Percentiles rank a stretch among this genome's conserved stretches.
Evolutionary conservation across 1,140 invertebrate species (phyloP).

Genomic region (Phocides pigmalion): DNA sequence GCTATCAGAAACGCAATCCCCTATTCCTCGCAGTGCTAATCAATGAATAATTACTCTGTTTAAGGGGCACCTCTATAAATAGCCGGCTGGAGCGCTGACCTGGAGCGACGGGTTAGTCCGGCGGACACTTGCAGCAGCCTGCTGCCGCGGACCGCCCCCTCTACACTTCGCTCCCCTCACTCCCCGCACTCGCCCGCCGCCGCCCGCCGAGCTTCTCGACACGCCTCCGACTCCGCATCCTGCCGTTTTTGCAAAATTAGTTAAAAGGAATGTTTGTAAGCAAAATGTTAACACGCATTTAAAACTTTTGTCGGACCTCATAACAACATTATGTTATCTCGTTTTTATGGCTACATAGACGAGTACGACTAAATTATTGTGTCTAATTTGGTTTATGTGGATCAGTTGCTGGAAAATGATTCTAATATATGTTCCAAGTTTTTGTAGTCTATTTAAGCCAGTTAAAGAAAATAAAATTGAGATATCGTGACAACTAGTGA

Average conservation of each 20-base stretch:
- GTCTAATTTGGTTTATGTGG: too few species aligned
- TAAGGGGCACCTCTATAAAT: constrained; percentile 83
- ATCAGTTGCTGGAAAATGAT: too few species aligned
- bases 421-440: too few species aligned
- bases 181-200: constrained; percentile 40
- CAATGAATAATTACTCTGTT: constrained; percentile 84
- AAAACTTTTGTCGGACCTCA: constrained; percentile 7
- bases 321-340: constrained; percentile 2
- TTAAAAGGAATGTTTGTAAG: constrained; percentile 59
- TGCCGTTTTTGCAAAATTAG: constrained; percentile 72
- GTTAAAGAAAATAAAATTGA: too few species aligned
- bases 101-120: constrained; percentile 81
- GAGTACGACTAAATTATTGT: neutral
- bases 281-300: constrained; percentile 35
- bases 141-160: constrained; percentile 41
- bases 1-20: constrained; percentile 82
- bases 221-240: constrained; percentile 70
- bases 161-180: too few species aligned
- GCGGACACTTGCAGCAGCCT: constrained; percentile 73
- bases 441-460: too few species aligned
- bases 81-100: constrained; percentile 81
- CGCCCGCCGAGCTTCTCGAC: constrained; percentile 53
- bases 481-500: too few species aligned
- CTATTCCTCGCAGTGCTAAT: constrained; percentile 83
- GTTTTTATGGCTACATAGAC: neutral